Evolutionary conservation across 2,888 invertebrate species (phyloP), one percentile per base, ranked within the genome.

Genomic region (Dryadula phaetusa): DNA sequence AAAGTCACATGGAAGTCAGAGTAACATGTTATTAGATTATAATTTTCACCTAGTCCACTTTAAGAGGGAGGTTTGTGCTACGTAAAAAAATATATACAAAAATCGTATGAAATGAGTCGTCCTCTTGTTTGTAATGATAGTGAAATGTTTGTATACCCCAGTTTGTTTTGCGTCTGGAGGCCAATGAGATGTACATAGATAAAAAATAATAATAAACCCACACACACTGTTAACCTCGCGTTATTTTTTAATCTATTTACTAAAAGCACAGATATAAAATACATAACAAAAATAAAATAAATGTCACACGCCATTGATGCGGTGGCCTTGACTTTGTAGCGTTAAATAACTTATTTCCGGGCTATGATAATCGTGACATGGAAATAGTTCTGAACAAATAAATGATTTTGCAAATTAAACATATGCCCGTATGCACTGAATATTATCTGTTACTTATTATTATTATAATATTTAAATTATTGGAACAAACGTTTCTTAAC

Each of bases 251-350:
- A 40, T 56, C 44, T 46, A 10, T 40, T 10, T 46, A 32, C 58
- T 42, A 60, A 28, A 47, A 40, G 5, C 10, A 20, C 2, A 28
- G 16, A 37, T 14, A 56, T 37, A 22, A 54, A 32, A 47, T 5
- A 32, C 32, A 34, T 1, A 46, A 34, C 34, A 47, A 58, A 34
- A 52, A 25, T 25, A 58, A 34, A 52, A 25, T 25, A 49, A 49
- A 65, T 32, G 20, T 58, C 44, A 63, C 60, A 66, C 53, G 40
- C 66, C 60, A 67, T 64, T 67, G 64, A 56, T 62, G 62, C 22
- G 44, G 52, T 56, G 62, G 40, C 71, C 69, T 71, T 71, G 71
- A 67, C 71, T 69, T 61, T 69, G 65, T 37, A 32, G 60, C 62
- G 66, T 54, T 16, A 63, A 70, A 70, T 44, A 63, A 67, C 54